phyloP scores from a whole-genome alignment of 2,797 vertebrate genomes.

The Dicrostonyx torquatus region DNA sequence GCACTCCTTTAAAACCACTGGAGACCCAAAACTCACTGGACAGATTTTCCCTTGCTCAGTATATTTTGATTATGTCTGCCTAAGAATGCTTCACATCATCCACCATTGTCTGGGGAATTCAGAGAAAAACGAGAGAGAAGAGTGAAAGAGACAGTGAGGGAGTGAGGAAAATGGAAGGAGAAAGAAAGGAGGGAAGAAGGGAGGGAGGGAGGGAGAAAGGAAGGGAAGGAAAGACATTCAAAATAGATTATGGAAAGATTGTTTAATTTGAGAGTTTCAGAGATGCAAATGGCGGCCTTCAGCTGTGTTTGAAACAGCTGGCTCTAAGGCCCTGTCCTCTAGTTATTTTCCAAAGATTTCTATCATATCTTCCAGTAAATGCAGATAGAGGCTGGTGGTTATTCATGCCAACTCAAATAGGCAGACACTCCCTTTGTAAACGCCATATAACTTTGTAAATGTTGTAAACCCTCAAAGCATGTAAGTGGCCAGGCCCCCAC shows the following conservation, averaged over 20 bases:
- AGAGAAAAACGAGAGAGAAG: neutral
- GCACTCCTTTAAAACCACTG: neutral
- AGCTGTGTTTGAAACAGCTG: neutral
- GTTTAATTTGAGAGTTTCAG: conserved; percentile 19
- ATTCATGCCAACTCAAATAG: neutral
- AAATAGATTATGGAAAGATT: neutral
- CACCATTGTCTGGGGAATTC: neutral
- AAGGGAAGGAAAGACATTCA: neutral
- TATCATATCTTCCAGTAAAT: neutral
- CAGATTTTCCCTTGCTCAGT: neutral
- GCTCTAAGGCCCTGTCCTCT: neutral
- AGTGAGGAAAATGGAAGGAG: neutral
- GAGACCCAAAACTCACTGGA: neutral
- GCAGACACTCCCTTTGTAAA: neutral
- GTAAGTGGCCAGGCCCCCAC: neutral
- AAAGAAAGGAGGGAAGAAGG: too few species aligned
- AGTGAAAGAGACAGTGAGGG: neutral
- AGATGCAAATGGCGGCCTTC: neutral
- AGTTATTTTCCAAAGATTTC: neutral
- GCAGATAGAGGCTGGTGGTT: neutral
- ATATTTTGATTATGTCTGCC: neutral
- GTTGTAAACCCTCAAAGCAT: neutral
- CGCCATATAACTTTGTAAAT: neutral
- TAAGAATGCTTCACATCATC: neutral
- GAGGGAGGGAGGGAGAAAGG: fast-evolving